Conservation (phyloP, 2,113 vertebrate genomes). For the Melanocharis versteri region DNA sequence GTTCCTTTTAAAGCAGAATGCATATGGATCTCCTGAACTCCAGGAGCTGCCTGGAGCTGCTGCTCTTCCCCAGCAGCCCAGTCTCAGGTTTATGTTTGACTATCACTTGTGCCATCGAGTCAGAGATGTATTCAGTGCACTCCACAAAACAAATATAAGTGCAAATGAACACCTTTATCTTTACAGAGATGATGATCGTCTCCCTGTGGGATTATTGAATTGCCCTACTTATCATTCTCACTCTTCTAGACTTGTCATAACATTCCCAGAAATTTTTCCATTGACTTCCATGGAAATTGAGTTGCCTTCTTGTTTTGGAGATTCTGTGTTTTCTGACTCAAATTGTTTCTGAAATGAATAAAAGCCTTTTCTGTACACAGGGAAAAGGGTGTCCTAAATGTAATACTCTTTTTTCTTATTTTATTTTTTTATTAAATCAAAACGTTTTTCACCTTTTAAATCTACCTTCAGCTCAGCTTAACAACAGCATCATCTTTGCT, state of each 20-base stretch:
- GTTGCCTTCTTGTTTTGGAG: not conserved
- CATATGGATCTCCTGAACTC: not conserved
- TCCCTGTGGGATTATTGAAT: not conserved
- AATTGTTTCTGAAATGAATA: not conserved
- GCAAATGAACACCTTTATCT: not conserved
- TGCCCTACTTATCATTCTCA: not conserved
- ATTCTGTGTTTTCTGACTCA: not conserved
- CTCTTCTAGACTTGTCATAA: not conserved
- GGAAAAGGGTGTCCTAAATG: not conserved
- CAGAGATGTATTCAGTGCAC: not conserved
- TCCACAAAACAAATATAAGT: not conserved
- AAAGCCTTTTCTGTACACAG: not conserved
- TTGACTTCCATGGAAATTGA: not conserved
- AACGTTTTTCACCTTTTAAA: not conserved
- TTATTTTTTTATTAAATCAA: not conserved
- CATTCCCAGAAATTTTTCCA: not conserved
- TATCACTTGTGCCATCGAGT: not conserved
- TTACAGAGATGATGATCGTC: not conserved
- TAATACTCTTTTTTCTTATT: not conserved
- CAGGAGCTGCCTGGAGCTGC: not conserved
- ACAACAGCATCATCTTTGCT: not conserved
- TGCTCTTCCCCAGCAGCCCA: not conserved
- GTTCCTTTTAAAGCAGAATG: not conserved
- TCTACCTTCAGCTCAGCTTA: not conserved
- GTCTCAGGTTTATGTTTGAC: not conserved